These are phyloP conservation scores for Mantis religiosa DNA, from an alignment of 2,888 invertebrate species.

Conservation along the genomic window DNA sequence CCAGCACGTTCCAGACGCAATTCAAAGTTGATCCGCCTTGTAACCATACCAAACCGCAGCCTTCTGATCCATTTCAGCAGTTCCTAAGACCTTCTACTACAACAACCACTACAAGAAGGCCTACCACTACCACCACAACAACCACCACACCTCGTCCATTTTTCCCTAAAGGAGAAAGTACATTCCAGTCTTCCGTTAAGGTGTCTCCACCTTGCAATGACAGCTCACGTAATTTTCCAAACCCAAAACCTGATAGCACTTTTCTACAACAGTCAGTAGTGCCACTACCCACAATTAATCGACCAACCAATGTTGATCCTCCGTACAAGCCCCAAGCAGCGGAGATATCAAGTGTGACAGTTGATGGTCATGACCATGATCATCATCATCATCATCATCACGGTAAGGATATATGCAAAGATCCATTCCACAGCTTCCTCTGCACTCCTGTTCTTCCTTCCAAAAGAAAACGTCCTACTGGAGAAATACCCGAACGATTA, in stretches of 20 bases:
- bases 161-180: not conserved
- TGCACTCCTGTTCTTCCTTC: constrained; percentile 11
- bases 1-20: not conserved
- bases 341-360: constrained; percentile 31
- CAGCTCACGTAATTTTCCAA: not conserved
- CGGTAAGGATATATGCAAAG: constrained; percentile 18
- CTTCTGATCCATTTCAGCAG: not conserved
- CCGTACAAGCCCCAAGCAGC: constrained; percentile 27
- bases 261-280: not conserved
- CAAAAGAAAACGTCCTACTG: not conserved
- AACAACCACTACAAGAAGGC: constrained; percentile 27
- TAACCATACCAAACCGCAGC: not conserved
- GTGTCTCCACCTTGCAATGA: not conserved
- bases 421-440: constrained; percentile 28
- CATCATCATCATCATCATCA: constrained; percentile 29
- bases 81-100: constrained; percentile 20
- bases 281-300: constrained; percentile 20
- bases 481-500: not conserved
- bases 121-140: not conserved
- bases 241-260: not conserved
- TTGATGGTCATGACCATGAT: constrained; percentile 13
- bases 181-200: not conserved
- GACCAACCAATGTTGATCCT: constrained; percentile 25
- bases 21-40: not conserved
- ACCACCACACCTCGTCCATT: constrained; percentile 17